Evolutionary conservation across 2,113 vertebrate species (phyloP).

Genomic region (Synodontis membranacea): DNA sequence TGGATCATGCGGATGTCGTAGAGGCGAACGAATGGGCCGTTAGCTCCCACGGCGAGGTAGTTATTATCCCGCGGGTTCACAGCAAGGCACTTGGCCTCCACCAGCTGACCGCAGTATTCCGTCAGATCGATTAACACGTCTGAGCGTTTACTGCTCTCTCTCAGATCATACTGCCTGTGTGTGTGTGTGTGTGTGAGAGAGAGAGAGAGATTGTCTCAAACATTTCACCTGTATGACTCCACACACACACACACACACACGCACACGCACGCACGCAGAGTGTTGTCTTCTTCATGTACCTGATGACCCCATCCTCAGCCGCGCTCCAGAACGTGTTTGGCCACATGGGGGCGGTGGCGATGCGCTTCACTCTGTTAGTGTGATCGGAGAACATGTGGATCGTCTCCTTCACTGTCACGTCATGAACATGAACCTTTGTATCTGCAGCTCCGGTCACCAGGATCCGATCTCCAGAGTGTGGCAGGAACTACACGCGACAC

Average conservation of each 20-base stretch:
- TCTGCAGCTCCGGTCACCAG: conserved; percentile 94
- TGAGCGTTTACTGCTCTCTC: conserved; percentile 93
- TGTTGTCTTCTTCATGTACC: conserved; percentile 71
- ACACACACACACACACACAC: neutral
- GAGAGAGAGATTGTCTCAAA: neutral
- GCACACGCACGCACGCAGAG: neutral
- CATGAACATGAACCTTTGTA: conserved; percentile 97
- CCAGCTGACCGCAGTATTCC: conserved; percentile 94
- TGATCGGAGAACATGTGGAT: conserved; percentile 99
- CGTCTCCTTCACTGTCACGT: conserved; percentile 92
- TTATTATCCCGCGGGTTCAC: conserved; percentile 97
- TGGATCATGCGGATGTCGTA: conserved; percentile 99
- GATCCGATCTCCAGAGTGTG: conserved; percentile 93
- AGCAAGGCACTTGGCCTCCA: conserved; percentile 96
- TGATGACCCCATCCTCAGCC: conserved; percentile 92
- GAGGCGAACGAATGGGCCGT: conserved; percentile 93
- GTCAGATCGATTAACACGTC: conserved; percentile 96
- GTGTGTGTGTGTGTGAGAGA: neutral
- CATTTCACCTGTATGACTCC: neutral
- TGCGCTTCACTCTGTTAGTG: conserved; percentile 94
- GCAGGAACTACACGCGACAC: conserved; percentile 82
- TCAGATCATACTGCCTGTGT: conserved; percentile 91
- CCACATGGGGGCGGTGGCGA: conserved; percentile 97
- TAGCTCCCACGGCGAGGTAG: conserved; percentile 93
- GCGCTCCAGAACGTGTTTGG: conserved; percentile 99